These are phyloP conservation scores for Amphipoea lucens DNA, from an alignment of 2,888 invertebrate genomes.

Conservation along the genomic window DNA sequence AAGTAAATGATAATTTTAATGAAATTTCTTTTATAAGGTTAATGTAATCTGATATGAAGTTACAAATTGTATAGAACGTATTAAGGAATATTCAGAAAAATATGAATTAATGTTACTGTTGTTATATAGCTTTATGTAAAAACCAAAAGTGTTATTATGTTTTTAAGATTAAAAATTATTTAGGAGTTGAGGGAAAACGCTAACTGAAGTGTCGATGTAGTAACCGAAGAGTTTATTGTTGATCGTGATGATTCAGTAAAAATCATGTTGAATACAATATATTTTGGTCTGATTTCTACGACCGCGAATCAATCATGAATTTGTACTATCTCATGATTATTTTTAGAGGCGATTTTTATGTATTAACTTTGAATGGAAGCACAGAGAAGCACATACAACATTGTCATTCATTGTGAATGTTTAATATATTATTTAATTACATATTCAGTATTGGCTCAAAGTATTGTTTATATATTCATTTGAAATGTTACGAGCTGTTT, in stretches of 20 bases:
- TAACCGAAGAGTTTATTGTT: constrained; percentile 62
- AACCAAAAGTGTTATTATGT: constrained; percentile 90
- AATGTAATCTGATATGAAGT: constrained; percentile 75
- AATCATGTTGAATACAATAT: constrained; percentile 57
- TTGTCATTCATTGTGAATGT: constrained; percentile 54
- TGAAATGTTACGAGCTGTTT: constrained; percentile 62
- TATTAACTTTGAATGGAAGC: constrained; percentile 60
- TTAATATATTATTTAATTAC: constrained; percentile 61
- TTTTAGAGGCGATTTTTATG: constrained; percentile 68
- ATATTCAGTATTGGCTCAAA: constrained; percentile 87
- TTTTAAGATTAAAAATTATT: constrained; percentile 82
- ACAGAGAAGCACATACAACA: constrained; percentile 54
- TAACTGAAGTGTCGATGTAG: constrained; percentile 64
- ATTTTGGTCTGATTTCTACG: constrained; percentile 57
- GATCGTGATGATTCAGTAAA: constrained; percentile 47
- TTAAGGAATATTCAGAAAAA: constrained; percentile 80
- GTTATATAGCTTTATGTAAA: constrained; percentile 89
- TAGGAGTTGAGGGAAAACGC: constrained; percentile 64
- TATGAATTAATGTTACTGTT: constrained; percentile 87
- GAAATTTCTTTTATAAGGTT: constrained; percentile 69
- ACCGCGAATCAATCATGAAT: constrained; percentile 60
- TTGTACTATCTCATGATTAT: constrained; percentile 65
- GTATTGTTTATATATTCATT: constrained; percentile 78
- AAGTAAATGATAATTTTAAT: constrained; percentile 65
- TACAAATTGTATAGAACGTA: constrained; percentile 81